Base-by-base conservation (phyloP, 2,797 vertebrate species). In the Ptychobarbus kaznakovi region DNA sequence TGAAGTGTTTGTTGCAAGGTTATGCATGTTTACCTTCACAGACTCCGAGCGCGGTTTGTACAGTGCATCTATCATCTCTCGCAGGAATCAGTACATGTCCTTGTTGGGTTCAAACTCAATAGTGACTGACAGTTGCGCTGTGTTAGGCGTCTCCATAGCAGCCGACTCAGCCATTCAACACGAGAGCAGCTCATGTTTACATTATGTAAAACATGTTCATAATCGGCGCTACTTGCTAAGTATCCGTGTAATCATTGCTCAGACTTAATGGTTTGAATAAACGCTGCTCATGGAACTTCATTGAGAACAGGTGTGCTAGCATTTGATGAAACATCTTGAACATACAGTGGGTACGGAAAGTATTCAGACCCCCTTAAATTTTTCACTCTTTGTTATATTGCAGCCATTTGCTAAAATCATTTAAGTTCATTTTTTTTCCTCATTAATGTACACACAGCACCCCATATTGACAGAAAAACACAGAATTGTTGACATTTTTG, bases 21-120 rank as follows among this genome's bases (percentile, higher is more conserved):
- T 80, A 38, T 68, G 7, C 42, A 44, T 72, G n/a, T 82, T 74
- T 82, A 82, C 70, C 70, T 74, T 25, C 35, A 58, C 75, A 22
- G 20, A 13, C 35, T 46, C 35, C 74, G 28, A 53, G 22, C 65
- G 46, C 35, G 25, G 56, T 75, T 35, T 22, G 22, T n/a, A 53
- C 25, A 2, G 35, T n/a, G 35, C 25, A 2, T 20, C 8, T 40
- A 25, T 49, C 11, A 40, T 81, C 80, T 58, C 53, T 35, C 53
- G 25, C 53, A 44, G 80, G 20, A 70, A 42, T 32, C 51, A 44
- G 38, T 15, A 22, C 58, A 32, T 12, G 40, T 82, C 56, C 56
- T 74, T 63, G 69, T 25, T 9, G 4, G 4, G 69, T 32, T 49
- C 13, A 22, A 22, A 32, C 51, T 13, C 32, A 0, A 3, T 2